phyloP scores from a whole-genome alignment of 2,113 vertebrate species.

The Sinocyclocheilus anshuiensis region DNA sequence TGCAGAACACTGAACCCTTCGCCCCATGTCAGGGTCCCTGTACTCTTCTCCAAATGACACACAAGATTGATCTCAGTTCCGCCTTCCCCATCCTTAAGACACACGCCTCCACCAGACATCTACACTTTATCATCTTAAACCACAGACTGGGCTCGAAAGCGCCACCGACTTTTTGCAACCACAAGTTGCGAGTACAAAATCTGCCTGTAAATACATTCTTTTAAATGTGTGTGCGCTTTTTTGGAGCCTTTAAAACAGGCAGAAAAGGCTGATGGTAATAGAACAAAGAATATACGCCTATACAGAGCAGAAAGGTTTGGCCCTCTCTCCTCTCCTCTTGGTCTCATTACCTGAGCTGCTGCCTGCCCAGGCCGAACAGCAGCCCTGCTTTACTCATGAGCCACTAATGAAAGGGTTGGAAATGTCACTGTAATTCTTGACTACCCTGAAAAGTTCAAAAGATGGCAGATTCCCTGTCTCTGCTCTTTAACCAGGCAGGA shows the following conservation, averaged over 20 bases:
- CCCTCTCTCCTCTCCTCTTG: conserved; percentile 26
- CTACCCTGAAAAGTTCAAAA: conserved; percentile 63
- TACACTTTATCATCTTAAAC: conserved; percentile 9
- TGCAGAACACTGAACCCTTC: conserved; percentile 15
- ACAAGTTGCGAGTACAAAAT: not conserved
- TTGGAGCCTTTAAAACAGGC: conserved; percentile 38
- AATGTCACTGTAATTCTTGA: conserved; percentile 64
- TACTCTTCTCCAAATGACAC: conserved; percentile 21
- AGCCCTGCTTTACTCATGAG: conserved; percentile 44
- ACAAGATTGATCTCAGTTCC: not conserved
- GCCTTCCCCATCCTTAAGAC: conserved; percentile 17
- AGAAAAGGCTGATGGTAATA: conserved; percentile 56
- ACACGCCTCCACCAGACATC: not conserved
- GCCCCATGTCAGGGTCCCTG: conserved; percentile 22
- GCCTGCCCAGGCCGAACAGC: conserved; percentile 28
- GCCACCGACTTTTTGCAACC: not conserved
- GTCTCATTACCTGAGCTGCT: conserved; percentile 54
- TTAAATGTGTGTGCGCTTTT: not conserved
- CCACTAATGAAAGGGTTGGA: conserved; percentile 64
- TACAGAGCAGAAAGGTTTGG: conserved; percentile 34
- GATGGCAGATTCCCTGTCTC: conserved; percentile 49
- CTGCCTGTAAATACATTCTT: not conserved
- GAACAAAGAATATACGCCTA: conserved; percentile 15
- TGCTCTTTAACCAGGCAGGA: conserved; percentile 42
- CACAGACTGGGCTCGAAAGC: not conserved